These are phyloP conservation scores for Heteronetta atricapilla DNA, from an alignment of 2,113 vertebrate genomes.

Conservation along the genomic window DNA sequence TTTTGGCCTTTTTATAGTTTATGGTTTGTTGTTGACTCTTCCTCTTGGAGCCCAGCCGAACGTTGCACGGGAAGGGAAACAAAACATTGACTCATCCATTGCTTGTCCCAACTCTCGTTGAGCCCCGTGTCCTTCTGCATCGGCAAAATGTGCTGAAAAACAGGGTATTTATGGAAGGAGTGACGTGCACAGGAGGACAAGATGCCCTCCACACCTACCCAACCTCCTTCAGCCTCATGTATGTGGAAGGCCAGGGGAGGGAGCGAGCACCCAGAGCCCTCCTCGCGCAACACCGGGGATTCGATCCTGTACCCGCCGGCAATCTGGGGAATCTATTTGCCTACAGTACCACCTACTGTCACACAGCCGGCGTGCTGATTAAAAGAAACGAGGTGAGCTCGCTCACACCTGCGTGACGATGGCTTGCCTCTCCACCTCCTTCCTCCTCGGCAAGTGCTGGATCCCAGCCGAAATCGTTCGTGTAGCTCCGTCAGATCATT, in stretches of 20 bases:
- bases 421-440: neutral
- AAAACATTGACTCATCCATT: accelerated
- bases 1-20: neutral
- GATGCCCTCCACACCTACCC: neutral
- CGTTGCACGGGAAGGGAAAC: neutral
- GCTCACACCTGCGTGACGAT: neutral
- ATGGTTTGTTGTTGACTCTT: neutral
- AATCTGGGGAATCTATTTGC: neutral
- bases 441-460: neutral
- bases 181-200: accelerated
- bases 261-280: neutral
- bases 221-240: neutral
- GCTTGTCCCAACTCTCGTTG: neutral
- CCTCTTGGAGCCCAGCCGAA: neutral
- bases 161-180: accelerated
- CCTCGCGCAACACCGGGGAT: neutral
- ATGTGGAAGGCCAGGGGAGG: neutral
- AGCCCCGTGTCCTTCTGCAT: neutral
- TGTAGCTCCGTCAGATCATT: neutral
- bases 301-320: neutral
- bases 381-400: neutral
- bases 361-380: neutral
- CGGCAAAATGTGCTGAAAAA: neutral
- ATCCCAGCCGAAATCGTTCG: neutral
- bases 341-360: neutral